Conservation (phyloP, 2,888 invertebrate genomes). For the Drosophila tripunctata region DNA sequence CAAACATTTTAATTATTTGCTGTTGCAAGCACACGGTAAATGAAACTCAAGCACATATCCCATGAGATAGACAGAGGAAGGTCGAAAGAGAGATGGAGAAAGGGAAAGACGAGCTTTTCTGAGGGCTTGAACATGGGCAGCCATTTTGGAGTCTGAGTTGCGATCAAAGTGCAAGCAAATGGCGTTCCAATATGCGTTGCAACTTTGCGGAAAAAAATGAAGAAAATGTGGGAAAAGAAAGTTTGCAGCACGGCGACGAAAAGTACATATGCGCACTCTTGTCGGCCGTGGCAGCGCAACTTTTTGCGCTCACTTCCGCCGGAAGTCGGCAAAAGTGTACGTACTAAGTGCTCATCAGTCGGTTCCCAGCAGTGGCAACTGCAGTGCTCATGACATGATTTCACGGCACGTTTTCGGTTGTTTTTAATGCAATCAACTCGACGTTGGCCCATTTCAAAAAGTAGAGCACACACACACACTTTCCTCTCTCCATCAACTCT, state of each 20-base stretch:
- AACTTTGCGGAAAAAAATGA: conserved; percentile 17
- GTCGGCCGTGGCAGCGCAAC: conserved; percentile 21
- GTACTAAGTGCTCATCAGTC: conserved; percentile 60
- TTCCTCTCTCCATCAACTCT: background rate
- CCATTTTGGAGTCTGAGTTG: background rate
- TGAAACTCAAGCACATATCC: conserved; percentile 29
- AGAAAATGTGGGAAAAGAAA: background rate
- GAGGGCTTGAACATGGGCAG: too few relatives aligned
- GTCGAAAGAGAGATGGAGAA: background rate
- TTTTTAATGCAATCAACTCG: conserved; percentile 66
- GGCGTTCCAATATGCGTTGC: conserved; percentile 26
- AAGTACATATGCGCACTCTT: background rate
- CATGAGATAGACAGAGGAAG: background rate
- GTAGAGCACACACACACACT: background rate
- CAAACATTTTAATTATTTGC: conserved; percentile 54
- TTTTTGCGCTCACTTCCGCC: conserved; percentile 54
- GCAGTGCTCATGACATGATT: conserved; percentile 58
- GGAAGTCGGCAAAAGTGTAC: conserved; percentile 62
- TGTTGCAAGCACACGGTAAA: conserved; percentile 27
- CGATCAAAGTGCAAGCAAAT: conserved; percentile 36
- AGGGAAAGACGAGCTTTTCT: too few relatives aligned
- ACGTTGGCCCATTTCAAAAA: conserved; percentile 19
- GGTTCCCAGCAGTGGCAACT: conserved; percentile 6
- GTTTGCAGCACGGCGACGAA: conserved; percentile 1
- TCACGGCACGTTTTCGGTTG: conserved; percentile 63